These are phyloP conservation scores for Empidonax traillii DNA, from an alignment of 2,113 vertebrate genomes.

Conservation along the genomic window DNA sequence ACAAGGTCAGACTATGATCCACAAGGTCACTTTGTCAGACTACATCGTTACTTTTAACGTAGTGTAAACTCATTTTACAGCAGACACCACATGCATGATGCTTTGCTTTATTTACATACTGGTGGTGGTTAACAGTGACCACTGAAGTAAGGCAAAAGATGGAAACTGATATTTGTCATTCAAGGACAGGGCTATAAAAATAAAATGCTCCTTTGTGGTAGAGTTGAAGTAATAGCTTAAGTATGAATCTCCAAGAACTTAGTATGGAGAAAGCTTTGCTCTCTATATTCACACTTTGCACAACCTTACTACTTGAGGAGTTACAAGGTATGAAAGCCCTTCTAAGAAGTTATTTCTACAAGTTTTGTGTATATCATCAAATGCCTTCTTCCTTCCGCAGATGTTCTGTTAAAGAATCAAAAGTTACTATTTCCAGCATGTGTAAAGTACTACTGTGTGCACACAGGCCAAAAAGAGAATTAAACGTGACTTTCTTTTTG, in stretches of 20 bases:
- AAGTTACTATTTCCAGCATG: neutral
- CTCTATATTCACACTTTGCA: rapidly evolving
- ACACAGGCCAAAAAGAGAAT: neutral
- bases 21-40: neutral
- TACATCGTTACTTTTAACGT: neutral
- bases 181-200: neutral
- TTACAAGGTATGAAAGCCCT: neutral
- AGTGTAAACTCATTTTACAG: neutral
- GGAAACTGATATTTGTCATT: neutral
- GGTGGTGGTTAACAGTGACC: neutral
- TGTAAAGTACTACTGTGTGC: neutral
- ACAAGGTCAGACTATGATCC: neutral
- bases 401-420: neutral
- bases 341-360: neutral
- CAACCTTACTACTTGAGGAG: neutral
- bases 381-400: neutral
- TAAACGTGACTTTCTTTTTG: neutral
- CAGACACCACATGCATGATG: neutral
- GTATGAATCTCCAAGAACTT: neutral
- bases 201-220: neutral
- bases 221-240: neutral
- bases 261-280: neutral
- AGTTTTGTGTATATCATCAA: neutral
- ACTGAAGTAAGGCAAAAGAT: neutral
- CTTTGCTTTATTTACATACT: neutral